These are phyloP conservation scores for Pecten maximus DNA, from an alignment of 2,888 invertebrate genomes.

Conservation along the genomic window DNA sequence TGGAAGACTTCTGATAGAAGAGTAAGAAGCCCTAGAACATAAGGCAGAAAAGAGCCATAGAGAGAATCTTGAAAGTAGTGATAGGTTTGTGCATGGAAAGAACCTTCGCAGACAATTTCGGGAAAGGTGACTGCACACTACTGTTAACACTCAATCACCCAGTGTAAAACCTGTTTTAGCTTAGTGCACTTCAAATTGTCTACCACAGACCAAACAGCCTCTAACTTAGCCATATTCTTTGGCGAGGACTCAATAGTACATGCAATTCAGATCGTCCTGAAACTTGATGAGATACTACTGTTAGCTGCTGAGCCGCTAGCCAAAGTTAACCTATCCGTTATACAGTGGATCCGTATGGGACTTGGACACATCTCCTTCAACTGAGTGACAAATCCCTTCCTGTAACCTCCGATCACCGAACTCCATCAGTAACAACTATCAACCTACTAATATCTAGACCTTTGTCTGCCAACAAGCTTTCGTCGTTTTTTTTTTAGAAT, in stretches of 20 bases:
- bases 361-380: slow-evolving; percentile 49
- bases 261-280: slow-evolving; percentile 55
- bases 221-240: slow-evolving; percentile 51
- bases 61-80: neutral
- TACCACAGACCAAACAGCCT: slow-evolving; percentile 42
- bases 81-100: slow-evolving; percentile 51
- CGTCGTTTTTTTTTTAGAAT: no score
- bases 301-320: slow-evolving; percentile 55
- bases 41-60: slow-evolving; percentile 46
- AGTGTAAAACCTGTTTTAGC: slow-evolving; percentile 48
- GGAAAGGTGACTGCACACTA: slow-evolving; percentile 49
- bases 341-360: slow-evolving; percentile 58
- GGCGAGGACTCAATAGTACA: slow-evolving; percentile 47
- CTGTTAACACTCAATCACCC: slow-evolving; percentile 54
- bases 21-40: slow-evolving; percentile 54
- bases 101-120: slow-evolving; percentile 50
- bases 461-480: slow-evolving; percentile 41
- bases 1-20: slow-evolving; percentile 54
- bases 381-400: slow-evolving; percentile 56
- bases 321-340: slow-evolving; percentile 56
- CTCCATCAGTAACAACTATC: slow-evolving; percentile 57
- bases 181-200: neutral
- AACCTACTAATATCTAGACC: slow-evolving; percentile 44
- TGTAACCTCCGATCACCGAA: slow-evolving; percentile 56
- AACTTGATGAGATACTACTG: slow-evolving; percentile 58